A percentile compares a stretch with the other conserved stretches of the same genome.
Evolutionary conservation across 2,113 vertebrate genomes (phyloP).

Genomic region (Leptobrachium ailaonicum): DNA sequence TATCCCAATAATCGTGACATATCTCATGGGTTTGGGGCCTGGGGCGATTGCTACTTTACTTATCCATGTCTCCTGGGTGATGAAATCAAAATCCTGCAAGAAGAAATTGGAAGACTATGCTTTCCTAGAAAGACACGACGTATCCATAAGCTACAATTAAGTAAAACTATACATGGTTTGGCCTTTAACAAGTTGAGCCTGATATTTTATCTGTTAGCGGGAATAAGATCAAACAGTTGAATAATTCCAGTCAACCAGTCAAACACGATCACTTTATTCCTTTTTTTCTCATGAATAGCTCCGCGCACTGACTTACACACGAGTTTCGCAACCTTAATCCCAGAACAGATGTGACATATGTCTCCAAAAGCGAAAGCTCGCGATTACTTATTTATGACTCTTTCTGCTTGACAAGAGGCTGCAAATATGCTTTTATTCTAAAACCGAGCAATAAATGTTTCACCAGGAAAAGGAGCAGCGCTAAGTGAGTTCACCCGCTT

Average conservation of each 20-base stretch:
- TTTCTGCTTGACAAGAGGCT: slow-evolving; percentile 54
- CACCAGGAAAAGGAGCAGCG: too few species aligned
- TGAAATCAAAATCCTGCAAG: too few species aligned
- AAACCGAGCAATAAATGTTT: slow-evolving; percentile 41
- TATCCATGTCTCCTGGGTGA: too few species aligned
- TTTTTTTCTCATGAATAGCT: slow-evolving; percentile 21
- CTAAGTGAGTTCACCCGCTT: too few species aligned
- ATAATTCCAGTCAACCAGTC: slow-evolving; percentile 17
- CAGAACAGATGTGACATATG: slow-evolving; percentile 49
- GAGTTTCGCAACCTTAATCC: slow-evolving; percentile 51
- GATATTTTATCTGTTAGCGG: slow-evolving; percentile 15
- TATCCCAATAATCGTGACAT: too few species aligned
- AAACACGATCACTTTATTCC: slow-evolving; percentile 25
- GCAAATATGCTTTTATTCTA: slow-evolving; percentile 54
- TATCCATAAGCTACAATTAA: slow-evolving; percentile 24
- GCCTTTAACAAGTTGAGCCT: slow-evolving; percentile 14
- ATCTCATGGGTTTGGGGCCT: too few species aligned
- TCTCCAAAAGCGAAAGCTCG: slow-evolving; percentile 48
- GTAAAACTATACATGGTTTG: slow-evolving; percentile 17
- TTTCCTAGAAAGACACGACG: slow-evolving; percentile 5
- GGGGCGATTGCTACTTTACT: too few species aligned
- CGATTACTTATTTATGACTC: slow-evolving; percentile 55
- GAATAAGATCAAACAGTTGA: slow-evolving; percentile 27
- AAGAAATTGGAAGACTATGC: too few species aligned
- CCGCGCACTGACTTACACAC: slow-evolving; percentile 48